A percentile compares a stretch with the other conserved stretches of the same genome.
phyloP scores from a whole-genome alignment of 2,888 invertebrate species.

The Sinodicranocentrus sp. region DNA sequence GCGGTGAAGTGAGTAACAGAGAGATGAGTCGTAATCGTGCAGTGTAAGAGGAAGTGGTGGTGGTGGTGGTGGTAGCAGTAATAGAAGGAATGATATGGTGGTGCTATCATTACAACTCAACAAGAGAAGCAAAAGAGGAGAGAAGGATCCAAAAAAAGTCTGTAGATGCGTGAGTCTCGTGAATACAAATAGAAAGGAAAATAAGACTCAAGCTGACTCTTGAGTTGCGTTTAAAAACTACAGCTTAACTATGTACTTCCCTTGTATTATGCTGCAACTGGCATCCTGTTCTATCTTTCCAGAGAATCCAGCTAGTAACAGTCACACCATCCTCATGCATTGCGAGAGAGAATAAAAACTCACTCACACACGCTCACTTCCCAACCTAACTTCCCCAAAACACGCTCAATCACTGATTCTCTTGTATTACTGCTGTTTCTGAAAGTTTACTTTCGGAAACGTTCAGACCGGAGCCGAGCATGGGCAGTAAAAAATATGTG shows the following conservation, averaged over 20 bases:
- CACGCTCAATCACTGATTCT: background rate
- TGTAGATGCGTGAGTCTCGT: slow-evolving; percentile 49
- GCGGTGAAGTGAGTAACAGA: slow-evolving; percentile 33
- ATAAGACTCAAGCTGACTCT: slow-evolving; percentile 20
- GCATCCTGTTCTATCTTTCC: slow-evolving; percentile 44
- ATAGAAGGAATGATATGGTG: background rate
- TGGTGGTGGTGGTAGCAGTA: background rate
- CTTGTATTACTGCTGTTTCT: background rate
- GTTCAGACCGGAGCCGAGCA: slow-evolving; percentile 17
- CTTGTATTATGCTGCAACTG: slow-evolving; percentile 8
- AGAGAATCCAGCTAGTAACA: slow-evolving; percentile 49
- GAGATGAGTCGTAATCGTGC: slow-evolving; percentile 55
- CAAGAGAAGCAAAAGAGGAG: slow-evolving; percentile 7
- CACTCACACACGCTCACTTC: background rate
- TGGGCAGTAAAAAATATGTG: slow-evolving; percentile 18
- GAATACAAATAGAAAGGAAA: slow-evolving; percentile 18
- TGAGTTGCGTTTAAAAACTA: slow-evolving; percentile 22
- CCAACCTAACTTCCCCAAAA: background rate
- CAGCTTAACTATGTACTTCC: slow-evolving; percentile 37
- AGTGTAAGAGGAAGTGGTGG: slow-evolving; percentile 39
- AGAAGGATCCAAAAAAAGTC: slow-evolving; percentile 36
- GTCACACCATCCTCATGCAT: background rate
- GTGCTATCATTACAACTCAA: slow-evolving; percentile 11
- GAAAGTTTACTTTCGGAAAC: slow-evolving; percentile 12
- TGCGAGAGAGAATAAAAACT: background rate